Conservation (phyloP, 2,888 invertebrate species). For the Callosobruchus maculatus region DNA sequence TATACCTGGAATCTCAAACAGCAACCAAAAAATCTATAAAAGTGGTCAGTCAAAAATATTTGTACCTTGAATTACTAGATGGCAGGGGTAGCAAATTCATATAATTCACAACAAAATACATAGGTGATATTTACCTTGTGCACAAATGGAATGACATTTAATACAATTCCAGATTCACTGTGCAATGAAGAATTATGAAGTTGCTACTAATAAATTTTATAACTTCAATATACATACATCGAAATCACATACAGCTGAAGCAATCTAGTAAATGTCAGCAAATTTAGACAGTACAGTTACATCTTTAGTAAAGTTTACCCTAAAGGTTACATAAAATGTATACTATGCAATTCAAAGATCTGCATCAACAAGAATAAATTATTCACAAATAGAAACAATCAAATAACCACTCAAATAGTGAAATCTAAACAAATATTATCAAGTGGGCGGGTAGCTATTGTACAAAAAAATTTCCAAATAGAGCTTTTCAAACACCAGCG, state of each 20-base stretch:
- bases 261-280: neutral
- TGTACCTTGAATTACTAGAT: conserved; percentile 10
- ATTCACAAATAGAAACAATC: neutral
- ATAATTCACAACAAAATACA: neutral
- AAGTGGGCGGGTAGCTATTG: too few species aligned
- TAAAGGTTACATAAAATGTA: too few species aligned
- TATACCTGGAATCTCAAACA: neutral
- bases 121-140: too few species aligned
- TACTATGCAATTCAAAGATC: too few species aligned
- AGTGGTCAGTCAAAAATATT: conserved; percentile 13
- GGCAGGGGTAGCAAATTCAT: conserved; percentile 8
- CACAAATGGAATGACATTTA: too few species aligned
- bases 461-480: neutral
- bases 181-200: neutral
- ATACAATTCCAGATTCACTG: neutral
- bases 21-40: neutral
- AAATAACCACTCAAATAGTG: neutral
- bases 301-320: too few species aligned
- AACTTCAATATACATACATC: neutral
- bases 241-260: too few species aligned
- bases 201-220: neutral
- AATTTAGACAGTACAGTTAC: neutral
- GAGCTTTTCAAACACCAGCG: neutral
- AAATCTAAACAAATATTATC: neutral
- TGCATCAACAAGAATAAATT: neutral